Evolutionary conservation across 1,140 invertebrate species (phyloP).

Genomic region (Apis mellifera): DNA sequence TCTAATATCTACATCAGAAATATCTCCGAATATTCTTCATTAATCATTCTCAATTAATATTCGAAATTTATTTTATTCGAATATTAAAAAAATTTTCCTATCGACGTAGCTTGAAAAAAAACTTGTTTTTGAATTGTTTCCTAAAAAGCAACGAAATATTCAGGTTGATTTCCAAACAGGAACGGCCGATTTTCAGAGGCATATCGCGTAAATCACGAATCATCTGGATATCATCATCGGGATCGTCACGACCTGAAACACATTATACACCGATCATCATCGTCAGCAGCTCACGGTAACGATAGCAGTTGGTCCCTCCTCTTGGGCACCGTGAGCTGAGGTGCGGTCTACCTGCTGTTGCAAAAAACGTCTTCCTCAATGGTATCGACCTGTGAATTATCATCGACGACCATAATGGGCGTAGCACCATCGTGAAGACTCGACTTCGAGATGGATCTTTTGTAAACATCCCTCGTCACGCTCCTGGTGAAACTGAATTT

Average conservation of each 20-base stretch:
- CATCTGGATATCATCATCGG: constrained; percentile 59
- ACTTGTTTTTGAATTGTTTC: background rate
- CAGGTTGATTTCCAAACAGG: background rate
- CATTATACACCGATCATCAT: constrained; percentile 48
- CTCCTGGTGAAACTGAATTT: constrained; percentile 87
- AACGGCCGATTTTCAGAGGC: constrained; percentile 37
- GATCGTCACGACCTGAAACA: constrained; percentile 62
- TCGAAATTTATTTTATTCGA: background rate
- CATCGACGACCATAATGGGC: constrained; percentile 85
- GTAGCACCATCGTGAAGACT: constrained; percentile 86
- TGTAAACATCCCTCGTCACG: constrained; percentile 85
- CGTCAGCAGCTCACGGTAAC: constrained; percentile 71
- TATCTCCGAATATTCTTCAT: background rate
- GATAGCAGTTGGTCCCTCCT: constrained; percentile 68
- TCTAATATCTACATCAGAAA: background rate
- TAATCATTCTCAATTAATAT: background rate
- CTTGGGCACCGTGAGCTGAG: constrained; percentile 73
- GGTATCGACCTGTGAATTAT: constrained; percentile 72
- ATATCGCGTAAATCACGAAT: constrained; percentile 53
- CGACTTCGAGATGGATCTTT: constrained; percentile 83
- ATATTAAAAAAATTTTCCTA: background rate
- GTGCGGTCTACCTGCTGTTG: constrained; percentile 77
- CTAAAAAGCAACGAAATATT: constrained; percentile 20
- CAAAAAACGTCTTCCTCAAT: constrained; percentile 78
- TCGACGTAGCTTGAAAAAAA: background rate